Base-by-base conservation (phyloP, 1,140 invertebrate species). In the Bombus soroeensis region DNA sequence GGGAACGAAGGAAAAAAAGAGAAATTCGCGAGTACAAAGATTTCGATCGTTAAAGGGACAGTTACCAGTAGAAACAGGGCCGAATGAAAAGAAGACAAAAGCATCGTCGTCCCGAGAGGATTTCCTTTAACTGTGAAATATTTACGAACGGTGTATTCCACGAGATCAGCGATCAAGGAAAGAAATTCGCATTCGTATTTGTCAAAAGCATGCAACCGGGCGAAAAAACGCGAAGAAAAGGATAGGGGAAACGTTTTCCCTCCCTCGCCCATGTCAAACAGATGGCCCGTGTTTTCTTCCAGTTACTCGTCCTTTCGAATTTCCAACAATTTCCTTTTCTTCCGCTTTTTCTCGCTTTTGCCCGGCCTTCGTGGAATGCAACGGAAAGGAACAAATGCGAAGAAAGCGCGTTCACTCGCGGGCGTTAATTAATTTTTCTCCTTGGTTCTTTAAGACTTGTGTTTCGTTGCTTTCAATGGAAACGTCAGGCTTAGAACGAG, bases 161-260 rank as follows among this genome's bases (percentile, higher is more conserved):
- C 43, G 64, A 77, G 84, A 76, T 68, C 71, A 41, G 28, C 59
- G 73, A 83, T 76, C 62, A 70, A 43, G 34, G 6, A 25, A 78
- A 82, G 57, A 81, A 89, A 88, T 88, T 89, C 88, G 78, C 80
- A 88, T 89, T 89, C 87, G 68, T 89, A 88, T 83, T 82, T 86
- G 88, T 89, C 88, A 86, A 88, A 82, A 76, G 78, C 88, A 89
- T 68, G 73, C 47, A 79, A 80, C 87, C 57, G 34, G 59, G 73
- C 47, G 81, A 74, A 85, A 81, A 74, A 77, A 18, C 6, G 32
- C n/a, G 66, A 32, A 57, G 68, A 81, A 53, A 53, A 68, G 57
- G 81, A 88, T 85, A 62, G 78, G 25, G 41, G 75, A 62, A 85
- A 81, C 78, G 78, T 88, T 85, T 78, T 18, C 77, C 73, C 72